A percentile compares a stretch with the other conserved stretches of the same genome.
Conservation (phyloP, 2,888 invertebrate species). For the Synergus umbraculus region DNA sequence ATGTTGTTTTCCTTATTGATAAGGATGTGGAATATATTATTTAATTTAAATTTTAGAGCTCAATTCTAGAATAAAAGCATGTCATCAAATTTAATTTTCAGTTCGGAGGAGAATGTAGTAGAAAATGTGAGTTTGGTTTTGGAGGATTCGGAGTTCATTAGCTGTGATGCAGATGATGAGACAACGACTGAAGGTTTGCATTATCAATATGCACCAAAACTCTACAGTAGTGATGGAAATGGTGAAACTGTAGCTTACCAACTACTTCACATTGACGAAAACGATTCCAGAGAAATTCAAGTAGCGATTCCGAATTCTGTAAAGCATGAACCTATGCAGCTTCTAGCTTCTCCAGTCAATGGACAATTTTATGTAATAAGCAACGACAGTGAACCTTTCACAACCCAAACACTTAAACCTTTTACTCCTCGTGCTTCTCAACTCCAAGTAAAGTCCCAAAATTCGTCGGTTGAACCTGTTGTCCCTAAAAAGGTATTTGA, state of each 20-base stretch:
- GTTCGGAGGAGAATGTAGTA: conserved; percentile 10
- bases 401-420: conserved; percentile 7
- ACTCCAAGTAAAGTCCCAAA: not conserved
- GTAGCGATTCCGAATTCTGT: conserved; percentile 13
- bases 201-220: not conserved
- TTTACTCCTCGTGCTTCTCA: not conserved
- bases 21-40: too few relatives aligned
- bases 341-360: conserved; percentile 7
- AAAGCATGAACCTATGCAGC: conserved; percentile 12
- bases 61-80: too few relatives aligned
- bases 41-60: too few relatives aligned
- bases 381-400: conserved; percentile 1
- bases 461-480: conserved; percentile 13
- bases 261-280: conserved; percentile 20
- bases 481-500: conserved; percentile 25
- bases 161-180: conserved; percentile 13
- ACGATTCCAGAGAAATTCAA: conserved; percentile 16
- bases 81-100: not conserved
- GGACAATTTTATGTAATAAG: conserved; percentile 17
- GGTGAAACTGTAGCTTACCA: conserved; percentile 21
- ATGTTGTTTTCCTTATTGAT: not conserved
- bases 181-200: conserved; percentile 6
- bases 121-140: conserved; percentile 24
- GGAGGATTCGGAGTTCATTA: conserved; percentile 24
- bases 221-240: not conserved